phyloP scores from a whole-genome alignment of 2,797 vertebrate genomes.

The Hylomyscus alleni region DNA sequence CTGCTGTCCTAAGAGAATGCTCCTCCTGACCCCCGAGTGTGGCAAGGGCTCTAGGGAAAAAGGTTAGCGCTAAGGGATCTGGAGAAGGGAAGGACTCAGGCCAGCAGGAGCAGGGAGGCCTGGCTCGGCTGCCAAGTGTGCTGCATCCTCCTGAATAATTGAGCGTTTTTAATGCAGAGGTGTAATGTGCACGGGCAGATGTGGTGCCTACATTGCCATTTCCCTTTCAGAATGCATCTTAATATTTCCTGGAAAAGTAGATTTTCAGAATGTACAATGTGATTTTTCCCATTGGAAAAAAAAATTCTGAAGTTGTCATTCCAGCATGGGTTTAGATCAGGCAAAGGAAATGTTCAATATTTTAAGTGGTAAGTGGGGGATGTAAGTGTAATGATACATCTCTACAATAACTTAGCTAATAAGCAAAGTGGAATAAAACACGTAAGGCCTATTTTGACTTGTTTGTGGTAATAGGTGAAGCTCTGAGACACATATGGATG shows the following conservation, averaged over 20 bases:
- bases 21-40: accelerated
- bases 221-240: neutral
- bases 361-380: neutral
- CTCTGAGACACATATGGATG: accelerated
- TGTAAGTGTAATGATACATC: neutral
- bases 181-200: neutral
- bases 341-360: neutral
- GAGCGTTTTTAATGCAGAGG: conserved; percentile 28
- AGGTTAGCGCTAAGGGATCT: neutral
- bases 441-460: neutral
- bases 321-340: neutral
- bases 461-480: neutral
- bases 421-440: neutral
- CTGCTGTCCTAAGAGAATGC: neutral
- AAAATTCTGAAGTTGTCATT: neutral
- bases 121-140: neutral
- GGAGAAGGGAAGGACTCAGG: neutral
- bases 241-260: neutral
- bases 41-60: neutral
- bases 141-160: neutral
- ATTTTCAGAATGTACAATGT: neutral
- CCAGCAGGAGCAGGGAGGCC: neutral
- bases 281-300: neutral
- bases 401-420: neutral
- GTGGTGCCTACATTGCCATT: neutral